A percentile compares a stretch with the other conserved stretches of the same genome.
Conservation (phyloP, 2,113 vertebrate species). For the Oreamnos americanus region DNA sequence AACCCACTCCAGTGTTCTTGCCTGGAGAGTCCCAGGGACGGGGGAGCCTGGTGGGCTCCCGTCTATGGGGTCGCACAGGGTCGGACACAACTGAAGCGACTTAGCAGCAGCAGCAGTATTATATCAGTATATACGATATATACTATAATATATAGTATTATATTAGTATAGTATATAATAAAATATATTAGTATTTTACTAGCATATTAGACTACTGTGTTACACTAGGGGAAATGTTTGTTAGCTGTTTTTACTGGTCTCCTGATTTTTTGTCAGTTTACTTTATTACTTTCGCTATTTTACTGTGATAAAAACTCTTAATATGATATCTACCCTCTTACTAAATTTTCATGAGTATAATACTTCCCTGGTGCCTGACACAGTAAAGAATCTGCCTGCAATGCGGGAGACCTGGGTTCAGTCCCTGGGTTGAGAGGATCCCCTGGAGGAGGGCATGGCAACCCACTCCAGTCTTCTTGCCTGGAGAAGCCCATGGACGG, state of each 20-base stretch:
- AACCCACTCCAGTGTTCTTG: too few relatives aligned
- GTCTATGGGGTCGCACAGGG: too few relatives aligned
- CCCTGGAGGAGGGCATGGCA: not conserved
- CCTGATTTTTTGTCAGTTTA: not conserved
- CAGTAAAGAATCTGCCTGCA: not conserved
- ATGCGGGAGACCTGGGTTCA: not conserved
- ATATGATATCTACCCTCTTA: not conserved
- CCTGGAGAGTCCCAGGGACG: too few relatives aligned
- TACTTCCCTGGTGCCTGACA: not conserved
- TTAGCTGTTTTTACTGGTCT: not conserved
- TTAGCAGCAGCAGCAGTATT: not conserved
- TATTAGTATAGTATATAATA: not conserved
- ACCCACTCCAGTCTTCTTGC: not conserved
- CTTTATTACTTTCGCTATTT: not conserved
- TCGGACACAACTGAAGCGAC: too few relatives aligned
- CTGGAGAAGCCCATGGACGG: not conserved
- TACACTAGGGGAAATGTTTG: not conserved
- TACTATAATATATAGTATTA: not conserved
- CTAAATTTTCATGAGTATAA: not conserved
- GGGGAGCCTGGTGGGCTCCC: too few relatives aligned
- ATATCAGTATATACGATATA: not conserved
- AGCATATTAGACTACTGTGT: not conserved
- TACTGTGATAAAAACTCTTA: not conserved
- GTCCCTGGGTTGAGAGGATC: not conserved
- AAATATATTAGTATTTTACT: not conserved